phyloP scores from a whole-genome alignment of 1,140 invertebrate genomes.

The Orussus abietinus region DNA sequence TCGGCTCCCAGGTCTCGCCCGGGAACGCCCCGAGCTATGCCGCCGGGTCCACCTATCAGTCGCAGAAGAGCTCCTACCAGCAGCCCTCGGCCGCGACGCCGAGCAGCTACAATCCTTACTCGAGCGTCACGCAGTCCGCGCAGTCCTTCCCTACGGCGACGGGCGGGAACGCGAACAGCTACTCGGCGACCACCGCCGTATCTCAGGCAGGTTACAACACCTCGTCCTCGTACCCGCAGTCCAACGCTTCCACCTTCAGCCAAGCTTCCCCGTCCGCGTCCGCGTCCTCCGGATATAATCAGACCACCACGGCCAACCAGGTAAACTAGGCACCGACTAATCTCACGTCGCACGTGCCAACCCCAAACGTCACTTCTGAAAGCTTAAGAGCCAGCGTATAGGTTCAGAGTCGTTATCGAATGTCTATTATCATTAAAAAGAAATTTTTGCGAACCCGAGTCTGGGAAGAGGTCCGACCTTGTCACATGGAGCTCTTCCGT shows the following conservation, averaged over 20 bases:
- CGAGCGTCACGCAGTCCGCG: constrained; percentile 35
- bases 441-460: too few species aligned
- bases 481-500: too few species aligned
- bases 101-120: constrained; percentile 43
- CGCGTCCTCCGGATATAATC: constrained; percentile 42
- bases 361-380: too few species aligned
- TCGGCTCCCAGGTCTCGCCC: constrained; percentile 40
- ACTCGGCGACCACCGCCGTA: constrained; percentile 40
- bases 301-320: constrained; percentile 43
- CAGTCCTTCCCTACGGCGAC: constrained; percentile 41
- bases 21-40: constrained; percentile 38
- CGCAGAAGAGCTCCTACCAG: constrained; percentile 47
- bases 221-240: constrained; percentile 44
- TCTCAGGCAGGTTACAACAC: constrained; percentile 42
- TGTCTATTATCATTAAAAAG: too few species aligned
- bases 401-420: too few species aligned
- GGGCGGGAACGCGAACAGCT: constrained; percentile 41
- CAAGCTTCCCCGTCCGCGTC: constrained; percentile 43
- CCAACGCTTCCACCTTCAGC: constrained; percentile 43
- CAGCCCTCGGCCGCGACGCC: constrained; percentile 34
- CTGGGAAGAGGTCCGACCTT: too few species aligned
- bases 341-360: too few species aligned
- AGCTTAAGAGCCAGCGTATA: too few species aligned
- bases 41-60: constrained; percentile 35
- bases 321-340: too few species aligned